Evolutionary conservation across 2,888 invertebrate species (phyloP), one percentile per base, ranked within the genome.

Genomic region (Eledone cirrhosa): DNA sequence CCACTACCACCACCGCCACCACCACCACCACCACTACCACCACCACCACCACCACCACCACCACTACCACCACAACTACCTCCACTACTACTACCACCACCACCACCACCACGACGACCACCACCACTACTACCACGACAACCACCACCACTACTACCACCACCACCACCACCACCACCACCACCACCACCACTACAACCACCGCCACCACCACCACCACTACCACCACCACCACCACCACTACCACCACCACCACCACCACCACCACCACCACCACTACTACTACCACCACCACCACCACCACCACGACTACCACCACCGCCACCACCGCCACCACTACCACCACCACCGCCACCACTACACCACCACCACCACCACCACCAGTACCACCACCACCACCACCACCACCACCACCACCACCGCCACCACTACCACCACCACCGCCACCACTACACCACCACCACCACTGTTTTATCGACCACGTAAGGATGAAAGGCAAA

Each of bases 241-340:
- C 41, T 8, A 2, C 41, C 41, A 41, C 41, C 41, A 41, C 11
- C 3, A 41, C 41, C 11, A 41, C 11, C 11, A 8, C 11, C 41
- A 11, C 41, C 41, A 41, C 14, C 11, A 29, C 78, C 29, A 29
- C 78, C 27, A 76, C 22, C 4, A 33, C 29, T 1, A 74, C 47
- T 27, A 78, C 77, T 78, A 77, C 78, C 77, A 76, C 78, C 5
- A 77, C 78, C 77, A 78, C 78, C 77, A 78, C 78, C 11, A 41
- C 41, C 11, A 41, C 41, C 11, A 41, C 41, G 5, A 41, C 41
- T 41, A 41, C 41, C 11, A 41, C 41, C 11, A 41, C 41, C 11
- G 11, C 41, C 11, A 41, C 41, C 11, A 41, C 41, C 11, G 11
- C 41, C 11, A 41, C 41, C 11, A 2, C 41, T 41, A 2, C 41